phyloP scores from a whole-genome alignment of 2,797 vertebrate species.

The Eospalax fontanierii region DNA sequence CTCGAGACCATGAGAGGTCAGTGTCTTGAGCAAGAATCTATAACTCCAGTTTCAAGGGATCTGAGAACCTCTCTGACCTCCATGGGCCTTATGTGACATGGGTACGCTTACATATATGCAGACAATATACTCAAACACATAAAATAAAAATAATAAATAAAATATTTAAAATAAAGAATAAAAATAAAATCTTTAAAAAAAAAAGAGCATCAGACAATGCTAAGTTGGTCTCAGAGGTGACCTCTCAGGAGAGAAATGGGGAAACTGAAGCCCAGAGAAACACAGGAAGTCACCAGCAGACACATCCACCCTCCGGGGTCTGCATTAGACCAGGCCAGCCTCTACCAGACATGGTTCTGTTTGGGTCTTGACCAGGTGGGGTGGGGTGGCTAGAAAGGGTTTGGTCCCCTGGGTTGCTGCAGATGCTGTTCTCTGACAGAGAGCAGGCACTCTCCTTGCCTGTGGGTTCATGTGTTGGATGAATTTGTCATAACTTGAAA shows the following conservation, averaged over 20 bases:
- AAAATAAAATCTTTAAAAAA: too few relatives aligned
- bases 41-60: too few relatives aligned
- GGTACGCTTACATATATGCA: too few relatives aligned
- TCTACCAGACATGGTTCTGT: not conserved
- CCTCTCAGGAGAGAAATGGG: not conserved
- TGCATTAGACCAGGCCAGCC: not conserved
- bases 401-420: rapidly evolving
- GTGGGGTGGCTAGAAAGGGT: not conserved
- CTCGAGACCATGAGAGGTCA: not conserved
- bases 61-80: too few relatives aligned
- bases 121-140: too few relatives aligned
- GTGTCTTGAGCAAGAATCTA: not conserved
- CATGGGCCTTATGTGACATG: too few relatives aligned
- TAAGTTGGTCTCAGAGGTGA: not conserved
- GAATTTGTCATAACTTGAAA: constrained; percentile 78
- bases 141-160: too few relatives aligned
- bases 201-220: not conserved
- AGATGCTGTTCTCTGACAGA: rapidly evolving
- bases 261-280: not conserved
- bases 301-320: rapidly evolving
- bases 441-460: rapidly evolving
- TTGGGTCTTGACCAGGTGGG: not conserved
- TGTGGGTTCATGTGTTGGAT: constrained; percentile 21
- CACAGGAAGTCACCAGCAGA: rapidly evolving
- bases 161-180: too few relatives aligned